A percentile compares a stretch with the other conserved stretches of the same genome.
phyloP scores from a whole-genome alignment of 92 coral and sea anemone species.

The Porites cylindrica region DNA sequence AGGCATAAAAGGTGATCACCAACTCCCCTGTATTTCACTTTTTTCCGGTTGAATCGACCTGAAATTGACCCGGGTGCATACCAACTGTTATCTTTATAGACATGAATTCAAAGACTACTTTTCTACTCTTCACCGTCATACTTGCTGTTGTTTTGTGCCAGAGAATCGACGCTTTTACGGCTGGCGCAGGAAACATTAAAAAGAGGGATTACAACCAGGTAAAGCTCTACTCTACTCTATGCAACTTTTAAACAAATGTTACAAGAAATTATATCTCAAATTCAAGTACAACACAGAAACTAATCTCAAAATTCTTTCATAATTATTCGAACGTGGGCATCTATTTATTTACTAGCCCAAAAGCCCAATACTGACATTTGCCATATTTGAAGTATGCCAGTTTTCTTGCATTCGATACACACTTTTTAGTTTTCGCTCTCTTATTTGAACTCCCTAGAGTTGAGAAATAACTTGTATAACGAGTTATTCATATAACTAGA shows the following conservation, averaged over 20 bases:
- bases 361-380: too few relatives aligned
- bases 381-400: neutral
- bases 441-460: neutral
- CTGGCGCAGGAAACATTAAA: slow-evolving; percentile 44
- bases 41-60: neutral
- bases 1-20: slow-evolving; percentile 1
- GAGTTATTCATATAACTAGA: neutral
- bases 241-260: too few relatives aligned
- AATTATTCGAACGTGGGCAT: neutral
- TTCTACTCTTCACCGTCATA: slow-evolving; percentile 14
- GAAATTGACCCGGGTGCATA: neutral
- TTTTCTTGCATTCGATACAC: neutral
- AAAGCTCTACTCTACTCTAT: neutral
- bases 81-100: neutral
- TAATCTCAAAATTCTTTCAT: too few relatives aligned
- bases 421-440: neutral
- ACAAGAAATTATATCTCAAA: too few relatives aligned
- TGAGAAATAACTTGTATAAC: neutral
- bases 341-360: neutral
- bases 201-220: slow-evolving; percentile 39
- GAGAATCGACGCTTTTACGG: slow-evolving; percentile 30
- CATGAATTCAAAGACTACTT: slow-evolving; percentile 12
- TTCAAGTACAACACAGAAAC: too few relatives aligned
- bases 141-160: slow-evolving; percentile 1
- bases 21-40: neutral